A percentile compares a stretch with the other conserved stretches of the same genome.
These are phyloP conservation scores for Monarcha castaneiventris DNA, from an alignment of 2,113 vertebrate species.

Conservation along the genomic window DNA sequence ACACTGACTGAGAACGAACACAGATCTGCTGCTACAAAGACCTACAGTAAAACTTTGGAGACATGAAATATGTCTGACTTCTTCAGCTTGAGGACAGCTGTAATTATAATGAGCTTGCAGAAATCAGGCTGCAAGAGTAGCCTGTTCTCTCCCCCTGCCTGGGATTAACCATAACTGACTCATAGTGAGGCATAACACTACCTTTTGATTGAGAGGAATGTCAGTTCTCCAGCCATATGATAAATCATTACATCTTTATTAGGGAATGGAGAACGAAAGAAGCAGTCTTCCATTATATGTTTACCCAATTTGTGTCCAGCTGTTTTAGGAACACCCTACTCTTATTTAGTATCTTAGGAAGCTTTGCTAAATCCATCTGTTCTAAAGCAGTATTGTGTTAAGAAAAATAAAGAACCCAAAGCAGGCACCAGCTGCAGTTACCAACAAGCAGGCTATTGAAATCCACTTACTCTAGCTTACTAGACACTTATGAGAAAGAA, in stretches of 20 bases:
- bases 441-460: constrained; percentile 50
- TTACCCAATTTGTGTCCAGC: constrained; percentile 55
- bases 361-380: constrained; percentile 57
- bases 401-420: constrained; percentile 50
- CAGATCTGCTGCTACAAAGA: neutral
- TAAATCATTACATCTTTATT: constrained; percentile 44
- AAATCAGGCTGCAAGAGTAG: constrained; percentile 9
- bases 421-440: constrained; percentile 41
- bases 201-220: constrained; percentile 36
- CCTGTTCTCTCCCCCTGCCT: neutral
- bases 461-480: constrained; percentile 27
- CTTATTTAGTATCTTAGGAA: constrained; percentile 30
- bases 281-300: neutral
- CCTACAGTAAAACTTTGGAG: constrained; percentile 8
- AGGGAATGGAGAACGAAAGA: constrained; percentile 3
- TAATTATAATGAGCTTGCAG: constrained; percentile 37
- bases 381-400: constrained; percentile 47
- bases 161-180: constrained; percentile 10
- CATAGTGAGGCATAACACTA: constrained; percentile 11
- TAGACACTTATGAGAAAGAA: constrained; percentile 19
- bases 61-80: neutral
- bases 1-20: neutral
- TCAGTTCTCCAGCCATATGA: neutral
- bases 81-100: constrained; percentile 39
- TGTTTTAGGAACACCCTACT: constrained; percentile 23